These are phyloP conservation scores for Trilocha varians DNA, from an alignment of 2,888 invertebrate genomes.

Conservation along the genomic window DNA sequence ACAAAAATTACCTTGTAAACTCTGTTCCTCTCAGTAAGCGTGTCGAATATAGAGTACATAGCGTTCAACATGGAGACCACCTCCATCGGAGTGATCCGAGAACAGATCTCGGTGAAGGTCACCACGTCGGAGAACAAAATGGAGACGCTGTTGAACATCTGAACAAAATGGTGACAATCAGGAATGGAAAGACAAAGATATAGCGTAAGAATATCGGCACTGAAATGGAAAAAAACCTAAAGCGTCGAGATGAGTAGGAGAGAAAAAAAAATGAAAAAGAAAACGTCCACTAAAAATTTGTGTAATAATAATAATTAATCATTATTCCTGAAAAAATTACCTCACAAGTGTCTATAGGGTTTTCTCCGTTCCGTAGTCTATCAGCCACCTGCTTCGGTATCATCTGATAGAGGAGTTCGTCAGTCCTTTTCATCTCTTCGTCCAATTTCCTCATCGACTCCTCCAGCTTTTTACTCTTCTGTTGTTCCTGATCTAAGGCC, in stretches of 20 bases:
- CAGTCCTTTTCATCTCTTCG: slow-evolving; percentile 95
- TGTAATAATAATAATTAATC: too few species aligned
- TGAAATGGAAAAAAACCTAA: too few species aligned
- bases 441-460: slow-evolving; percentile 97
- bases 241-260: too few species aligned
- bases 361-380: slow-evolving; percentile 92
- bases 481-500: slow-evolving; percentile 96
- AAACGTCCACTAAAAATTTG: too few species aligned
- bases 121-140: slow-evolving; percentile 98
- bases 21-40: slow-evolving; percentile 90
- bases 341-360: slow-evolving; percentile 97
- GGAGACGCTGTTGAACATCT: slow-evolving; percentile 98
- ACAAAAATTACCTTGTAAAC: slow-evolving; percentile 88
- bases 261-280: too few species aligned
- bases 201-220: too few species aligned
- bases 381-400: slow-evolving; percentile 98
- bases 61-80: slow-evolving; percentile 98
- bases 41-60: slow-evolving; percentile 98
- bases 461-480: slow-evolving; percentile 95
- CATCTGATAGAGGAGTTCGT: slow-evolving; percentile 97
- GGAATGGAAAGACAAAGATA: too few species aligned
- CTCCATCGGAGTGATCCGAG: slow-evolving; percentile 96
- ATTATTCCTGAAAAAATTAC: too few species aligned
- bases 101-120: slow-evolving; percentile 97
- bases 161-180: slow-evolving; percentile 14